Percentiles rank a stretch among this genome's conserved stretches.
phyloP scores from a whole-genome alignment of 2,888 invertebrate genomes.

The Chrysotoxum bicinctum region DNA sequence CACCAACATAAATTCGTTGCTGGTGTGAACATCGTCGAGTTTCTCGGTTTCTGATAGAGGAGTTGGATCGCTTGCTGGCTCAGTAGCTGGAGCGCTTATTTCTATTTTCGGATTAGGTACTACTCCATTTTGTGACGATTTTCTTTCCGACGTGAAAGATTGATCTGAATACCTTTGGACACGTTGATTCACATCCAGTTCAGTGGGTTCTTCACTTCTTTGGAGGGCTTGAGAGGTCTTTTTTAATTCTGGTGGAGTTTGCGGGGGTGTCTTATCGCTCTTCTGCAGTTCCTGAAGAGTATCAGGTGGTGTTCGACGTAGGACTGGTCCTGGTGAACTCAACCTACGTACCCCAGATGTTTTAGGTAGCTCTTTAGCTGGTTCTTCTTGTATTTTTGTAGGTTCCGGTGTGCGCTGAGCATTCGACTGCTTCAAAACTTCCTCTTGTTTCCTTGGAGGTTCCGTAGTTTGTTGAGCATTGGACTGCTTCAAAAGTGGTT shows the following conservation, averaged over 20 bases:
- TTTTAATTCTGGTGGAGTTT: conserved; percentile 75
- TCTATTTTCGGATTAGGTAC: conserved; percentile 77
- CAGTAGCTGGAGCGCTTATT: conserved; percentile 77
- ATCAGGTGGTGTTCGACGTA: background rate
- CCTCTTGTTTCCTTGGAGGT: background rate
- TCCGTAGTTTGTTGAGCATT: background rate
- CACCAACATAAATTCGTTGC: conserved; percentile 92
- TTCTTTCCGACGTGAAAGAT: conserved; percentile 74
- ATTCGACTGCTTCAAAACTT: background rate
- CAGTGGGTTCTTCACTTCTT: conserved; percentile 79
- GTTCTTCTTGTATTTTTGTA: background rate
- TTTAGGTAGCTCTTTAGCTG: conserved; percentile 38
- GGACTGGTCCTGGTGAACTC: conserved; percentile 55
- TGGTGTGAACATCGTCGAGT: conserved; percentile 84
- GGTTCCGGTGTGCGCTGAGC: background rate
- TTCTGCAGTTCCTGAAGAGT: background rate
- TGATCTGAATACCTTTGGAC: conserved; percentile 77
- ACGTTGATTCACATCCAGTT: conserved; percentile 77
- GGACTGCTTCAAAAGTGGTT: background rate
- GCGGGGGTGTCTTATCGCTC: conserved; percentile 74
- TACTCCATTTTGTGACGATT: conserved; percentile 32
- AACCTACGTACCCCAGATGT: conserved; percentile 73
- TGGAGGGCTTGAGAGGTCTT: conserved; percentile 77
- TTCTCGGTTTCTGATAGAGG: conserved; percentile 76
- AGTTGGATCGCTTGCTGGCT: conserved; percentile 51